Conservation (phyloP, 2,797 vertebrate genomes). For the Toxotes lorentzi region DNA sequence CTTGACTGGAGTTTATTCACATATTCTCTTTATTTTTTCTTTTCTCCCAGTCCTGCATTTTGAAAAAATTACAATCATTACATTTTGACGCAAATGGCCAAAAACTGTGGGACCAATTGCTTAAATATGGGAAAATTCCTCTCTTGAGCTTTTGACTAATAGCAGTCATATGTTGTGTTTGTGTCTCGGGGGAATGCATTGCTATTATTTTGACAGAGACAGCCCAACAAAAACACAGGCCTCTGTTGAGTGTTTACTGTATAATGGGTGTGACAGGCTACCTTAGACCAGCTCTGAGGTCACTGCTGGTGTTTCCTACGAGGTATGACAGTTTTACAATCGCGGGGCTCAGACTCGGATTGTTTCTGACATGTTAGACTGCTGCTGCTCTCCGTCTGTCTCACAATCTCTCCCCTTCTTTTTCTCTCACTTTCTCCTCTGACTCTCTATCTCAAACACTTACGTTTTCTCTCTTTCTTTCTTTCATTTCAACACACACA, state of each 20-base stretch:
- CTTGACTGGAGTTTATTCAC: constrained; percentile 39
- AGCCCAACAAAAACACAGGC: constrained; percentile 74
- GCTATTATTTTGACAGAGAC: constrained; percentile 71
- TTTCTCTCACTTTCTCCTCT: constrained; percentile 48
- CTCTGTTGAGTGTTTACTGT: constrained; percentile 74
- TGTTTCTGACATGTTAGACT: constrained; percentile 69
- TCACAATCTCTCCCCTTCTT: constrained; percentile 34
- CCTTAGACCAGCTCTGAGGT: constrained; percentile 70
- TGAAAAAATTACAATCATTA: constrained; percentile 61
- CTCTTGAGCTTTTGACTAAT: constrained; percentile 70
- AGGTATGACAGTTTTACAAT: constrained; percentile 76
- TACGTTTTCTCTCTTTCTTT: constrained; percentile 38
- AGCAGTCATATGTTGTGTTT: constrained; percentile 71
- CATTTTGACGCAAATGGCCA: constrained; percentile 50
- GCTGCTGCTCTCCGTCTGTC: constrained; percentile 60
- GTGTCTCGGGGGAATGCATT: constrained; percentile 56
- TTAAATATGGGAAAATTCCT: constrained; percentile 69
- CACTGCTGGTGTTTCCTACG: constrained; percentile 74
- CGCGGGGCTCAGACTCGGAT: constrained; percentile 60
- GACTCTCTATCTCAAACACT: constrained; percentile 45
- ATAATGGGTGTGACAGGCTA: constrained; percentile 78
- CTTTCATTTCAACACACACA: constrained; percentile 40
- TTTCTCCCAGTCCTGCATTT: constrained; percentile 6
- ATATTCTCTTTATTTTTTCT: neutral
- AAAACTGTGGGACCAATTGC: constrained; percentile 63